phyloP scores from a whole-genome alignment of 2,797 vertebrate genomes.

The Decapterus maruadsi region DNA sequence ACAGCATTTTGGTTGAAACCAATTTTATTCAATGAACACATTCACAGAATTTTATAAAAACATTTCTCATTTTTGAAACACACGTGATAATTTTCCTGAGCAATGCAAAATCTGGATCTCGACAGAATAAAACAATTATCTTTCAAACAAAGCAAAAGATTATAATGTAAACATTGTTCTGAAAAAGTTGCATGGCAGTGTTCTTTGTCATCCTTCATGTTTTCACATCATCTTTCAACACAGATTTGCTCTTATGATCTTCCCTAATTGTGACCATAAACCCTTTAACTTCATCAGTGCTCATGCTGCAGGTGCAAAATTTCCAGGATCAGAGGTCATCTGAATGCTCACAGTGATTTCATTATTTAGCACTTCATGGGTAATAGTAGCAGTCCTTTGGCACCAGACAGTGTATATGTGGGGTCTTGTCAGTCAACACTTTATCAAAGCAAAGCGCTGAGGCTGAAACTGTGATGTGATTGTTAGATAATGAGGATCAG shows the following conservation, averaged over 20 bases:
- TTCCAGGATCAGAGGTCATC: neutral
- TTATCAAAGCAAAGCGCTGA: neutral
- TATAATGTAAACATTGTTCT: constrained; percentile 10
- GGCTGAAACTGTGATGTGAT: neutral
- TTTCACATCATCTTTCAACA: neutral
- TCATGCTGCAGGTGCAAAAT: neutral
- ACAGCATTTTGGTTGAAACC: neutral
- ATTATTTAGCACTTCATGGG: neutral
- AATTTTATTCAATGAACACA: constrained; percentile 23
- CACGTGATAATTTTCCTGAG: neutral
- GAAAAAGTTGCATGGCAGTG: neutral
- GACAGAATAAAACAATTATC: neutral
- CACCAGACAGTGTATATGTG: neutral
- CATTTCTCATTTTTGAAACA: neutral
- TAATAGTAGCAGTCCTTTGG: neutral
- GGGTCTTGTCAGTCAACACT: neutral
- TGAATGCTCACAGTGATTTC: constrained; percentile 5
- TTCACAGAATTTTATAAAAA: constrained; percentile 31
- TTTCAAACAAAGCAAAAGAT: neutral
- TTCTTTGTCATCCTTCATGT: neutral
- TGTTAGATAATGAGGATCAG: neutral
- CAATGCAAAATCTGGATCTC: neutral
- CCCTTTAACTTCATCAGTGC: neutral
- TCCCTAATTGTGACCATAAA: neutral
- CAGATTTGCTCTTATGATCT: neutral